These are phyloP conservation scores for Colistium nudipinnis DNA, from an alignment of 2,113 vertebrate genomes.

Conservation along the genomic window DNA sequence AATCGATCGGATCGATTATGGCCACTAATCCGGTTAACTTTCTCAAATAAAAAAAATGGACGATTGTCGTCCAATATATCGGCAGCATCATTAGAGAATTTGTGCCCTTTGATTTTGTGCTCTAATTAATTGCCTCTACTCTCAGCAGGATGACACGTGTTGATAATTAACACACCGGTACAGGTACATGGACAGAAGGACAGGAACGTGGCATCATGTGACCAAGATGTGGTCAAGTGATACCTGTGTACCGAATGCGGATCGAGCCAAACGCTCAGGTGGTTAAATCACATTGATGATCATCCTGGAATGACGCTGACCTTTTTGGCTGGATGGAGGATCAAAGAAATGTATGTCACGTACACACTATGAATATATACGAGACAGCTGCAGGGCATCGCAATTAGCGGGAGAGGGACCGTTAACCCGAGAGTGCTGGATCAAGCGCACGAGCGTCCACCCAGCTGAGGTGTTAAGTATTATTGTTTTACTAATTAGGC, in stretches of 20 bases:
- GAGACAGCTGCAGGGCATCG: not conserved
- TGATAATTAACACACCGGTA: slow-evolving; percentile 11
- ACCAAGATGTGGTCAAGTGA: not conserved
- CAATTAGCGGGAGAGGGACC: not conserved
- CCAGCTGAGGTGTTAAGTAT: not conserved
- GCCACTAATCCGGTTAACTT: not conserved
- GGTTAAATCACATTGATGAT: not conserved
- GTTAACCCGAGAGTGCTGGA: not conserved
- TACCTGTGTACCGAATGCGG: not conserved
- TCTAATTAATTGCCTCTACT: not conserved
- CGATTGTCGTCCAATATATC: not conserved
- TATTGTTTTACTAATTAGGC: not conserved
- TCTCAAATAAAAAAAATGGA: not conserved
- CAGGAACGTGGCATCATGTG: not conserved
- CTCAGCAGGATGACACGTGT: not conserved
- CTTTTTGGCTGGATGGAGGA: not conserved
- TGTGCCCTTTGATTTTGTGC: not conserved
- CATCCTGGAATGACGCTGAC: slow-evolving; percentile 17
- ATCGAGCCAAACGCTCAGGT: not conserved
- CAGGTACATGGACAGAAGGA: slow-evolving; percentile 12
- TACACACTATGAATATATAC: not conserved
- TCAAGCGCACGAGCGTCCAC: not conserved
- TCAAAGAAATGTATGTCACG: not conserved
- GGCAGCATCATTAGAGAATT: not conserved
- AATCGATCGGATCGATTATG: not conserved